Base-by-base conservation (phyloP, 2,888 invertebrate species). In the Aromia moschata region DNA sequence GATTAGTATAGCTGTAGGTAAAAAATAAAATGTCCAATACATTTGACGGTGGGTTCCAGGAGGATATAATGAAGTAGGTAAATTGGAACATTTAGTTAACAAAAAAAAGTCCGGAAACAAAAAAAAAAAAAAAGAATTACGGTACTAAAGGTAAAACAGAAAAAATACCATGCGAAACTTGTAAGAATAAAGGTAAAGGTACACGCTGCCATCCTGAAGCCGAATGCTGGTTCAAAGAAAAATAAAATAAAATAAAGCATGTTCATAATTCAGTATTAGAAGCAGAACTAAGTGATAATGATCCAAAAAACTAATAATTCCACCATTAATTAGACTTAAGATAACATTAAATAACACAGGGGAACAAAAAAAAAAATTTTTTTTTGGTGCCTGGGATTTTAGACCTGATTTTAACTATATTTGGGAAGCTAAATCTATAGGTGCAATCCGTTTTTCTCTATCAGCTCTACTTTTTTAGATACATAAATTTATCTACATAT, bases 241-340 rank as follows among this genome's bases (percentile, higher is more conserved):
- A 25, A 25, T 5, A 25, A 25, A 4, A 9, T 5, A 25, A 25
- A 25, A 25, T 25, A 25, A 25, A 25, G 9, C 4, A 4, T 25
- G 25, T 25, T 25, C 4, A 25, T 25, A 33, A 33, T 10, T 33
- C 33, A 10, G 33, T n/a, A 11, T 7, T 33, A 11, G 33, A 33
- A 33, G 11, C n/a, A 33, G 33, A 7, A 3, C 33, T 33, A 33
- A 33, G n/a, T 10, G 33, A 3, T 5, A 25, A 4, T 10, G 11
- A 33, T 7, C 33, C 3, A 33, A 33, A 33, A 33, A 67, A 67
- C 65, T 25, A 56, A 15, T 37, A 12, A 12, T 55, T 0, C 30
- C 63, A 55, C 63, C 62, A 65, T 58, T 65, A 53, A 65, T 67
- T 31, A 56, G 62, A 46, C 20, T 62, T 18, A 52, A 64, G 17